Conservation (phyloP, 2,113 vertebrate species). For the Lycaon pictus region DNA sequence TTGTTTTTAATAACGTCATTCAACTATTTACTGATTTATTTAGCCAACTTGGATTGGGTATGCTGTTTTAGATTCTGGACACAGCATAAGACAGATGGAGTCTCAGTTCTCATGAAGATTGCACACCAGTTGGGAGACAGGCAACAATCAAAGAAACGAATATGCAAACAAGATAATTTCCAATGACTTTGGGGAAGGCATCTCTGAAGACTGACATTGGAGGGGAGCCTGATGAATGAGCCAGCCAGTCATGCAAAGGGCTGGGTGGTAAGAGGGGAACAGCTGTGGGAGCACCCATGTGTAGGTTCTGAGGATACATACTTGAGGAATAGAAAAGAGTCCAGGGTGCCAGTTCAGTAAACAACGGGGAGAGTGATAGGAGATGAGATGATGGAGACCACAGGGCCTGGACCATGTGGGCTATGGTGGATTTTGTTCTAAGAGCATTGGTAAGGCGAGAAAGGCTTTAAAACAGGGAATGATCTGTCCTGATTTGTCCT, state of each 20-base stretch:
- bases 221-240: not conserved
- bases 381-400: not conserved
- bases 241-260: not conserved
- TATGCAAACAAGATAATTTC: not conserved
- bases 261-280: not conserved
- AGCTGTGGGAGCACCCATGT: not conserved
- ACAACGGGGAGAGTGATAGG: not conserved
- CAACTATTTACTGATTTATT: not conserved
- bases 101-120: not conserved
- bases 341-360: not conserved
- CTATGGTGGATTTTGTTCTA: not conserved
- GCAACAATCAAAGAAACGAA: not conserved
- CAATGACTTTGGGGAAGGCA: not conserved
- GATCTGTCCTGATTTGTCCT: not conserved
- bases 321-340: not conserved
- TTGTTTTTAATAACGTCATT: not conserved
- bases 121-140: not conserved
- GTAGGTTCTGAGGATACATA: not conserved
- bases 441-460: not conserved
- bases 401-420: rapidly evolving
- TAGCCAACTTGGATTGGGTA: not conserved
- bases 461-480: not conserved
- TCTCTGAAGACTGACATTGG: not conserved
- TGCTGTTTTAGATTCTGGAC: not conserved
- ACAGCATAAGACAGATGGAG: not conserved